Conservation (phyloP, 2,113 vertebrate species). For the Theristicus caerulescens region DNA sequence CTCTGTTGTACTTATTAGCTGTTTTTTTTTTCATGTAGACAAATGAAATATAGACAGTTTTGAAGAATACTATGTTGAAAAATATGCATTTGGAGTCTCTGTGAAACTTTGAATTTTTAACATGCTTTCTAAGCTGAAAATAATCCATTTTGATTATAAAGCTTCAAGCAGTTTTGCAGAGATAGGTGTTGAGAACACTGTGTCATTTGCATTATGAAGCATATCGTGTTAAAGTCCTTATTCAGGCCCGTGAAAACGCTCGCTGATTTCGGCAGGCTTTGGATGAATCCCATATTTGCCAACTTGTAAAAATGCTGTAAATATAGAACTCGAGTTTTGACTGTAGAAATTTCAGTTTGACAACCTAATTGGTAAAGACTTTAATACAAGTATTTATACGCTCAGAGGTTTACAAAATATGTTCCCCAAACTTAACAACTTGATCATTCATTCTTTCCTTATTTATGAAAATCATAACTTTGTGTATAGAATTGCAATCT, state of each 20-base stretch:
- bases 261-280: background rate
- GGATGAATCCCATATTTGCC: slow-evolving; percentile 4
- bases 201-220: background rate
- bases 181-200: background rate
- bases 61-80: background rate
- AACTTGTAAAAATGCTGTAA: slow-evolving; percentile 30
- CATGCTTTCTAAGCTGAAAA: background rate
- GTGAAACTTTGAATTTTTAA: background rate
- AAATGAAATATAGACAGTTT: background rate
- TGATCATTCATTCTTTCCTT: background rate
- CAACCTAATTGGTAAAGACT: slow-evolving; percentile 2
- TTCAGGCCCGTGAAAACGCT: background rate
- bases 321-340: background rate
- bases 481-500: background rate
- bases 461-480: background rate
- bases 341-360: background rate
- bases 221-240: background rate
- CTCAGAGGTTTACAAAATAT: background rate
- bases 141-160: background rate
- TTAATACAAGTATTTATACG: background rate
- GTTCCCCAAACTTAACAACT: background rate
- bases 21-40: background rate
- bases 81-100: background rate
- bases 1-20: background rate
- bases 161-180: background rate